Conservation (phyloP, 2,797 vertebrate genomes). For the Arnoldichthys spilopterus region DNA sequence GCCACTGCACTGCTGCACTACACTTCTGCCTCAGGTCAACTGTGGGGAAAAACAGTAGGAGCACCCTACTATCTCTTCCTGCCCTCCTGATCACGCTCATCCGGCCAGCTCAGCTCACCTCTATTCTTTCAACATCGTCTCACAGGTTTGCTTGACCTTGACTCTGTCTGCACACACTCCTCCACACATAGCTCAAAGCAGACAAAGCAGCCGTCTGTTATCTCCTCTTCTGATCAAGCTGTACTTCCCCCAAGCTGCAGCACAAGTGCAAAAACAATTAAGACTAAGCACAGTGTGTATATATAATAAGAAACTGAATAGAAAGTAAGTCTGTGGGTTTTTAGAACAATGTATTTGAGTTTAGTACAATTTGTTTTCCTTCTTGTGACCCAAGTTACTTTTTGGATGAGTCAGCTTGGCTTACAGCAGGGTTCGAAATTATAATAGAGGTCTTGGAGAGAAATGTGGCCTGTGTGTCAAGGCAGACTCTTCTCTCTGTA, state of each 20-base stretch:
- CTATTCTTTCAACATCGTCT: conserved; percentile 2
- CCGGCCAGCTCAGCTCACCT: conserved; percentile 31
- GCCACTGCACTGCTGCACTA: conserved; percentile 23
- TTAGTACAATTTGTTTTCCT: too few relatives aligned
- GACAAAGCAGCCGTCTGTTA: neutral
- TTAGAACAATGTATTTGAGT: too few relatives aligned
- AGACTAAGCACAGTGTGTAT: neutral
- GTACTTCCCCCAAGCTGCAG: neutral
- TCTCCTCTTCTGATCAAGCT: conserved; percentile 13
- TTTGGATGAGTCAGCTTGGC: too few relatives aligned
- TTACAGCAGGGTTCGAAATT: too few relatives aligned
- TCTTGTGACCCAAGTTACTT: too few relatives aligned
- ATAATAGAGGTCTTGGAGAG: too few relatives aligned
- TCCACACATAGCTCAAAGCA: conserved; percentile 1
- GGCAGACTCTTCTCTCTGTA: too few relatives aligned
- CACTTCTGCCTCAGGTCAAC: conserved; percentile 40
- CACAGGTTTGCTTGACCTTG: conserved; percentile 26
- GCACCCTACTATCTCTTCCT: conserved; percentile 27
- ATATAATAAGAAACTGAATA: too few relatives aligned
- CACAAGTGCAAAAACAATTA: neutral
- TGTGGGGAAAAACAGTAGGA: conserved; percentile 35
- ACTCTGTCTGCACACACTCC: conserved; percentile 11
- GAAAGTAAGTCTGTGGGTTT: too few relatives aligned
- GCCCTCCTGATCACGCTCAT: conserved; percentile 8
- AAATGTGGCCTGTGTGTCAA: too few relatives aligned